phyloP scores from a whole-genome alignment of 2,113 vertebrate species.

The Pelvicachromis taeniatus region DNA sequence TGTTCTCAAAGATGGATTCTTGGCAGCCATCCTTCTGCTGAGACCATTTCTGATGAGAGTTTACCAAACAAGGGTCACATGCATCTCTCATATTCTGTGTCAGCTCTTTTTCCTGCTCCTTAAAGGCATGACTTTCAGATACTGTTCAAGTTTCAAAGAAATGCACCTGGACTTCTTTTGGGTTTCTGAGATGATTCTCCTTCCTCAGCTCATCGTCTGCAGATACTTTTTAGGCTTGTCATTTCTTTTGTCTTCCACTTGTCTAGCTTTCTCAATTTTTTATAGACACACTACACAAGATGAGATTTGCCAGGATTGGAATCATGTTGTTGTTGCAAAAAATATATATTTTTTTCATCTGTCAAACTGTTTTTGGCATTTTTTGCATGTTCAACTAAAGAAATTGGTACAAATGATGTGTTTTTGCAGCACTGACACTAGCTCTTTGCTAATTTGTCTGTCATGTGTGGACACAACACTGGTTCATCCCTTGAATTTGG shows the following conservation, averaged over 20 bases:
- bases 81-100: not conserved
- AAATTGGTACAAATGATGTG: not conserved
- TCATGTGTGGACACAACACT: not conserved
- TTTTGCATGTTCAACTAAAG: not conserved
- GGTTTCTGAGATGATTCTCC: not conserved
- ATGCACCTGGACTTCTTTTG: not conserved
- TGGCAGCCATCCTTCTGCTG: not conserved
- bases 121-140: not conserved
- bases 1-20: not conserved
- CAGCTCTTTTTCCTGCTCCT: not conserved
- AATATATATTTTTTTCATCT: rapidly evolving
- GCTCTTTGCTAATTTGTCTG: not conserved
- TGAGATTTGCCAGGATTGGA: not conserved
- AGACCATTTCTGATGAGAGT: not conserved
- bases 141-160: not conserved
- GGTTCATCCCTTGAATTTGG: not conserved
- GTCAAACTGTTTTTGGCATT: not conserved
- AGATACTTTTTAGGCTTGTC: not conserved
- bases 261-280: not conserved
- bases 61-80: not conserved
- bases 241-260: not conserved
- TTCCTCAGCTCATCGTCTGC: not conserved
- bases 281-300: not conserved
- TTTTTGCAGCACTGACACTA: not conserved
- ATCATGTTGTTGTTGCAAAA: not conserved